These are phyloP conservation scores for Eurypyga helias DNA, from an alignment of 2,113 vertebrate genomes.

Conservation along the genomic window DNA sequence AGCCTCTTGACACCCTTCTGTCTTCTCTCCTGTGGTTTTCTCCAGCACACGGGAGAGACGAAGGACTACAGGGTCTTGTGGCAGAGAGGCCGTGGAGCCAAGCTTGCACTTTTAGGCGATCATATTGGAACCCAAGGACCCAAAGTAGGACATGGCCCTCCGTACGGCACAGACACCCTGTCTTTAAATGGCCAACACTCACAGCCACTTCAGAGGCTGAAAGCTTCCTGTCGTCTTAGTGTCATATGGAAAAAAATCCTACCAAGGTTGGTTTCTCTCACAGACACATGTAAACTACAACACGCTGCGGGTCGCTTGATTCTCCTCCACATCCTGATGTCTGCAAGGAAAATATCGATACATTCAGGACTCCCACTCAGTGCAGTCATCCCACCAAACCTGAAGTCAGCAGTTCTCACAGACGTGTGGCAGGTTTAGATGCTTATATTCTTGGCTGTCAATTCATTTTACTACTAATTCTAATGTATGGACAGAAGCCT, in stretches of 20 bases:
- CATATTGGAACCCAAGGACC: background rate
- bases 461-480: background rate
- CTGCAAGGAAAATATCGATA: background rate
- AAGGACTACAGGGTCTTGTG: background rate
- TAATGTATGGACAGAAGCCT: background rate
- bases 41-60: background rate
- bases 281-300: background rate
- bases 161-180: background rate
- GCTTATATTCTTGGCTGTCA: background rate
- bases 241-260: background rate
- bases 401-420: background rate
- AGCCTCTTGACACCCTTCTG: background rate
- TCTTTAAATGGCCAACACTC: background rate
- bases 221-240: background rate
- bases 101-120: background rate
- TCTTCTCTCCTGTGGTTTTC: background rate
- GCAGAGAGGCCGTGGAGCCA: background rate
- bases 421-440: background rate
- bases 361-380: background rate
- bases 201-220: background rate
- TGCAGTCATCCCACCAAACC: background rate
- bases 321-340: background rate
- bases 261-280: background rate
- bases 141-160: background rate
- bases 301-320: background rate